A percentile compares a stretch with the other conserved stretches of the same genome.
Evolutionary conservation across 2,113 vertebrate genomes (phyloP).

Genomic region (Aspiorhynchus laticeps): DNA sequence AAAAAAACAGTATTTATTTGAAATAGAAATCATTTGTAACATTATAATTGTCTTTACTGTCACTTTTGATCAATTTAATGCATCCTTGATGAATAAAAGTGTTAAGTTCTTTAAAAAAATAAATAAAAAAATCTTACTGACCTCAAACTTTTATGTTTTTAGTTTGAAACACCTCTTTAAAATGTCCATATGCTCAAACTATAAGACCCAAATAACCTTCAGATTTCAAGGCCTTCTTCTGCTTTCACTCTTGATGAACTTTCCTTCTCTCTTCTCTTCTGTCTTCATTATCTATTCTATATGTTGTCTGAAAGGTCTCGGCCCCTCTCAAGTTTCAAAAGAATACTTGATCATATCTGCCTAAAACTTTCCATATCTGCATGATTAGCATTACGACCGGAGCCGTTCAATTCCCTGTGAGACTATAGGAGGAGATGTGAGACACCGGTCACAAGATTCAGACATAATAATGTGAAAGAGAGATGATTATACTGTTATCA

Average conservation of each 20-base stretch:
- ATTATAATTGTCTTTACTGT: too few species aligned
- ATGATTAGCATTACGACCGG: background rate
- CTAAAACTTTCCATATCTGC: constrained; percentile 18
- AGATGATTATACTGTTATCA: background rate
- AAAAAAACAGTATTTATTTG: too few species aligned
- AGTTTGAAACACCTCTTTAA: background rate
- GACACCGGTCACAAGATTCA: background rate
- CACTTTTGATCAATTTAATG: too few species aligned
- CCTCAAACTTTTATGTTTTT: background rate
- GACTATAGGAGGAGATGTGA: background rate
- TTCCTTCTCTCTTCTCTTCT: background rate
- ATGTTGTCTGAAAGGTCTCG: background rate
- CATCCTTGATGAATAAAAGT: too few species aligned
- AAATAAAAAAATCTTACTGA: too few species aligned
- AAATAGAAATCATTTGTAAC: too few species aligned
- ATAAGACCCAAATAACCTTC: background rate
- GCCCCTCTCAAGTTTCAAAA: constrained; percentile 2
- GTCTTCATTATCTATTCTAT: constrained; percentile 10
- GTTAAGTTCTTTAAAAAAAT: too few species aligned
- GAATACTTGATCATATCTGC: background rate
- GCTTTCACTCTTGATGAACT: background rate
- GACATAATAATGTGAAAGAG: background rate
- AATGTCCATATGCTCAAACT: background rate
- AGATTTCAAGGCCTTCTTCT: background rate
- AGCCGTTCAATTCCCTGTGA: background rate